These are phyloP conservation scores for Caenorhabditis sp. DNA, from an alignment of 2,888 invertebrate species.

Conservation along the genomic window DNA sequence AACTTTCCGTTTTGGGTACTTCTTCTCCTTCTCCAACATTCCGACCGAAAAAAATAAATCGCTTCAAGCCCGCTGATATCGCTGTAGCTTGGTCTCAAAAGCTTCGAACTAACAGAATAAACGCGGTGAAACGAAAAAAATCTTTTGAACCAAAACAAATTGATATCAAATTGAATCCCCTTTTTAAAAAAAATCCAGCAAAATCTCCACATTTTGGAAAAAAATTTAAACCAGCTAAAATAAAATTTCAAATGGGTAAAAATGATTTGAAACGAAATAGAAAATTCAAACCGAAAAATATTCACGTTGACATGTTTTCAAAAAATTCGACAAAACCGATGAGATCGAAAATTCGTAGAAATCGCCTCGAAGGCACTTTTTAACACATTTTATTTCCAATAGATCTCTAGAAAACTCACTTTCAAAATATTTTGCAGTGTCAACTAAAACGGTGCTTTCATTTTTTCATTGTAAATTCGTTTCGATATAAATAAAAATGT, in stretches of 20 bases:
- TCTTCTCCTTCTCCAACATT: slow-evolving; percentile 2
- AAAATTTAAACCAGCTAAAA: neutral
- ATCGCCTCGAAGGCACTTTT: neutral
- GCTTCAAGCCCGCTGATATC: neutral
- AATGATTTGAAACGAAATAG: neutral
- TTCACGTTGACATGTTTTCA: neutral
- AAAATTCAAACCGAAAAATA: neutral
- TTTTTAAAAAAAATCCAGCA: too few species aligned
- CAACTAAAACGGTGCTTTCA: neutral
- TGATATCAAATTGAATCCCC: too few species aligned
- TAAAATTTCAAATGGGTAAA: neutral
- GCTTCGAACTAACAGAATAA: neutral
- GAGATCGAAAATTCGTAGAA: neutral
- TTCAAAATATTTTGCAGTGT: neutral
- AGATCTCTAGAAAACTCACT: neutral
- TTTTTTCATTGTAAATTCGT: neutral
- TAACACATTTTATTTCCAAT: neutral
- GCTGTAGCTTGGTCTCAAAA: neutral
- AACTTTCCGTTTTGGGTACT: slow-evolving; percentile 71
- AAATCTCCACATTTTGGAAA: neutral
- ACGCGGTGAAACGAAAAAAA: neutral
- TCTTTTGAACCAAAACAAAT: slow-evolving; percentile 1
- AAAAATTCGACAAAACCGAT: neutral
- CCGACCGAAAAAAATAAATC: neutral
- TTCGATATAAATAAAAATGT: neutral